Evolutionary conservation across 2,888 invertebrate species (phyloP).

Genomic region (Heterodera filipjevi): DNA sequence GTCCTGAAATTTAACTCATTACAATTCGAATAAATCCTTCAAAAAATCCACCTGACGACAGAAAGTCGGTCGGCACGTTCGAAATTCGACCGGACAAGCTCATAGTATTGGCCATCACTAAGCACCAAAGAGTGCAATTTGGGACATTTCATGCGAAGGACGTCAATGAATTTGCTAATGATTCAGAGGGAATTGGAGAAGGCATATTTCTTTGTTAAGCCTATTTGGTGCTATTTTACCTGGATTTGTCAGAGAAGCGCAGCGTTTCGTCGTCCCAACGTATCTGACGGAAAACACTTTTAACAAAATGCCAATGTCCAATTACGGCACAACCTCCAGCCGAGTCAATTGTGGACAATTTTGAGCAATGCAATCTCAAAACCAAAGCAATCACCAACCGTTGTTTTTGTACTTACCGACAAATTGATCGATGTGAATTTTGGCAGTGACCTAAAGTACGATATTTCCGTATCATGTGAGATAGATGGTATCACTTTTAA

Average conservation of each 20-base stretch:
- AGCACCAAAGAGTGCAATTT: slow-evolving; percentile 88
- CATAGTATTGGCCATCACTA: slow-evolving; percentile 97
- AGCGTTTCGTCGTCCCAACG: slow-evolving; percentile 98
- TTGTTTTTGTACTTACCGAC: too few relatives aligned
- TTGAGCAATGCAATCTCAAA: slow-evolving; percentile 82
- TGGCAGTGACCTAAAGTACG: slow-evolving; percentile 60
- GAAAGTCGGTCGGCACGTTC: slow-evolving; percentile 94
- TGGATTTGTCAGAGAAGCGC: slow-evolving; percentile 97
- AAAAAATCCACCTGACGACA: slow-evolving; percentile 74
- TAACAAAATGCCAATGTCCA: neutral
- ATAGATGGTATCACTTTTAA: slow-evolving; percentile 69
- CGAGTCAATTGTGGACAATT: slow-evolving; percentile 86
- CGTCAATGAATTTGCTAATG: slow-evolving; percentile 89
- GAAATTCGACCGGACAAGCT: slow-evolving; percentile 97
- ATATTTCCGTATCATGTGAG: slow-evolving; percentile 67
- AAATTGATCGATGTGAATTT: slow-evolving; percentile 84
- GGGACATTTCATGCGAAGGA: slow-evolving; percentile 89
- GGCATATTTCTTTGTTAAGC: too few relatives aligned
- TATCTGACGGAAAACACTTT: slow-evolving; percentile 68
- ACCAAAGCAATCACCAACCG: too few relatives aligned
- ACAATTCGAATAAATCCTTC: neutral
- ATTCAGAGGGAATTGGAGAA: too few relatives aligned
- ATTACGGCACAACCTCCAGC: slow-evolving; percentile 72
- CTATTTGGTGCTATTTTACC: too few relatives aligned
- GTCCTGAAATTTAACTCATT: slow-evolving; percentile 71